phyloP scores from a whole-genome alignment of 2,888 invertebrate genomes.

The Chalcosyrphus nemorum region DNA sequence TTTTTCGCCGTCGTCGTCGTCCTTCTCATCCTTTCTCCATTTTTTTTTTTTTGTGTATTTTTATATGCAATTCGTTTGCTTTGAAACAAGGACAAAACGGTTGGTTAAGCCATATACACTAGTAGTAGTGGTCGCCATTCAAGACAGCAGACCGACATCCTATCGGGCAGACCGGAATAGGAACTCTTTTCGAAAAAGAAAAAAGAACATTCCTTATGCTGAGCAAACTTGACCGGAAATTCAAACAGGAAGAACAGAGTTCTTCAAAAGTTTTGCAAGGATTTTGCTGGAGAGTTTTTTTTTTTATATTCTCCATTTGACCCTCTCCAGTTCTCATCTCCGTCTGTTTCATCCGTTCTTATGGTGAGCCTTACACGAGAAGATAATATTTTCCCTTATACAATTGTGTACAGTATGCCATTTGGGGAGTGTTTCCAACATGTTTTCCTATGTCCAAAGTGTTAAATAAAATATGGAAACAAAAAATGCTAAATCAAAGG shows the following conservation, averaged over 20 bases:
- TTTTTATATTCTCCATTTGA: constrained; percentile 32
- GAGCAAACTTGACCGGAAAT: constrained; percentile 73
- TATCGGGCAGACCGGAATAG: constrained; percentile 68
- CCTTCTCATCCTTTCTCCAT: no score
- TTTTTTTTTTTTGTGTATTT: neutral
- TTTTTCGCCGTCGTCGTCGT: constrained; percentile 42
- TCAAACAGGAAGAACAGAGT: constrained; percentile 73
- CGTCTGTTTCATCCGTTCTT: constrained; percentile 55
- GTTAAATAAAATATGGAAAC: constrained; percentile 59
- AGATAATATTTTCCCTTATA: constrained; percentile 37
- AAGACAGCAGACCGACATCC: constrained; percentile 64
- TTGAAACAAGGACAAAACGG: constrained; percentile 69
- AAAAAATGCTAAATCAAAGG: constrained; percentile 61
- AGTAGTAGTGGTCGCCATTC: constrained; percentile 66
- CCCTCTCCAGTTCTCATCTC: constrained; percentile 31
- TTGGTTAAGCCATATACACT: constrained; percentile 66
- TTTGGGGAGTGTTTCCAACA: constrained; percentile 48
- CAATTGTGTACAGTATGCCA: constrained; percentile 23
- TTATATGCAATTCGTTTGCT: constrained; percentile 65
- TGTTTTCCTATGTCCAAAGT: constrained; percentile 50
- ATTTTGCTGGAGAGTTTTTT: constrained; percentile 62
- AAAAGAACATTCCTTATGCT: constrained; percentile 72
- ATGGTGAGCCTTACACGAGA: constrained; percentile 63
- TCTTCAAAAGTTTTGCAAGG: constrained; percentile 69
- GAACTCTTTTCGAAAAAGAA: constrained; percentile 72